Evolutionary conservation across 2,113 vertebrate species (phyloP).

Genomic region (Conger conger): DNA sequence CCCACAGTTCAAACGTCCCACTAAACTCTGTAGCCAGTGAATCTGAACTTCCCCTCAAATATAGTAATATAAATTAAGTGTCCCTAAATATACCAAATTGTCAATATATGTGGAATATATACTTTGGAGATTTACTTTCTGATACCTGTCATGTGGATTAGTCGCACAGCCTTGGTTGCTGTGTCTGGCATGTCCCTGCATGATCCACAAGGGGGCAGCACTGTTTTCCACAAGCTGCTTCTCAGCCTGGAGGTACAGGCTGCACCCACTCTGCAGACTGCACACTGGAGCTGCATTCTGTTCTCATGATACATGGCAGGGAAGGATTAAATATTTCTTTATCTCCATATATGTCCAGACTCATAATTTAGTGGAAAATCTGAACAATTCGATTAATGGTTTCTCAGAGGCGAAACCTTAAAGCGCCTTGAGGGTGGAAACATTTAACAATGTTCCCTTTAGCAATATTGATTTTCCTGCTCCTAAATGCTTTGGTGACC

Average conservation of each 20-base stretch:
- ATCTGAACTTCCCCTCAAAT: not conserved
- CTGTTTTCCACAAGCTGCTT: constrained; percentile 36
- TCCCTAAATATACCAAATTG: no score
- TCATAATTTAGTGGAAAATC: not conserved
- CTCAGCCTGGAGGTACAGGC: not conserved
- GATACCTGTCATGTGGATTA: not conserved
- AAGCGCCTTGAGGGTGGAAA: constrained; percentile 1
- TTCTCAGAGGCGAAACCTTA: not conserved
- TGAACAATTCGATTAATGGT: not conserved
- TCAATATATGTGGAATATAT: not conserved
- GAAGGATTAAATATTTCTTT: not conserved
- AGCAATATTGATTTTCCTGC: constrained; percentile 21
- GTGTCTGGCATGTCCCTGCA: constrained; percentile 33
- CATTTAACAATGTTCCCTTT: constrained; percentile 12
- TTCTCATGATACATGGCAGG: not conserved
- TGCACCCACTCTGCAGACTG: not conserved
- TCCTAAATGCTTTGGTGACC: constrained; percentile 8
- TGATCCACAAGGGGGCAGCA: constrained; percentile 62
- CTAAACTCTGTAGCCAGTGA: not conserved
- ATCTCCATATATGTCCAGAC: not conserved
- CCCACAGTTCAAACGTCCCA: not conserved
- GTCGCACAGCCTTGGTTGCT: not conserved
- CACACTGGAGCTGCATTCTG: not conserved
- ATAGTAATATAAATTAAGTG: no score
- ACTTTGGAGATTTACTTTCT: not conserved